phyloP scores from a whole-genome alignment of 2,888 invertebrate species.

The Ferdinandea cuprea region DNA sequence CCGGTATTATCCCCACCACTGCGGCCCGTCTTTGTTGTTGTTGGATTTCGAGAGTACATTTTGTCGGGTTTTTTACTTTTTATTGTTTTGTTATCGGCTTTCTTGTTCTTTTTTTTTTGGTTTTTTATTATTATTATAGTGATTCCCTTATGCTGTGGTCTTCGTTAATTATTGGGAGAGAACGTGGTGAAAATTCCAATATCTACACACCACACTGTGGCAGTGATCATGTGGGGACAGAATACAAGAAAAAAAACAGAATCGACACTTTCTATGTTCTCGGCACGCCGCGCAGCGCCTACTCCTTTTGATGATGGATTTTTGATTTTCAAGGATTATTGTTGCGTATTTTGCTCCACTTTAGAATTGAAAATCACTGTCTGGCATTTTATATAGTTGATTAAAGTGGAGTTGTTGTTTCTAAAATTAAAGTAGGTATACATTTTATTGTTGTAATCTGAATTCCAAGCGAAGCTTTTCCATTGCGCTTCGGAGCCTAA shows the following conservation, averaged over 20 bases:
- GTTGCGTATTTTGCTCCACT: slow-evolving; percentile 6
- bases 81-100: slow-evolving; percentile 41
- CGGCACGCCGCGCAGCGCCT: too few species aligned
- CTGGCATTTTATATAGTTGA: slow-evolving; percentile 36
- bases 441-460: background rate
- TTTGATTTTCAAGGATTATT: slow-evolving; percentile 8
- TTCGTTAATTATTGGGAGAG: slow-evolving; percentile 33
- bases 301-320: background rate
- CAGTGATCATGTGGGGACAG: slow-evolving; percentile 38
- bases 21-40: slow-evolving; percentile 55
- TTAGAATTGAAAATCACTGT: slow-evolving; percentile 31
- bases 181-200: slow-evolving; percentile 63
- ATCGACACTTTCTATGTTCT: slow-evolving; percentile 23
- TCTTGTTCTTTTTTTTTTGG: slow-evolving; percentile 28
- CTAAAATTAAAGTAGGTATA: slow-evolving; percentile 17
- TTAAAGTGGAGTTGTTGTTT: background rate
- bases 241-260: slow-evolving; percentile 5
- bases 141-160: slow-evolving; percentile 50
- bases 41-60: slow-evolving; percentile 70
- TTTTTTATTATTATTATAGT: slow-evolving; percentile 25
- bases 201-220: slow-evolving; percentile 48
- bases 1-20: slow-evolving; percentile 77
- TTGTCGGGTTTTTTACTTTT: slow-evolving; percentile 39
- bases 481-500: slow-evolving; percentile 15
- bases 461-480: slow-evolving; percentile 39